These are phyloP conservation scores for Listrodromus nycthemerus DNA, from an alignment of 2,888 invertebrate genomes.

Conservation along the genomic window DNA sequence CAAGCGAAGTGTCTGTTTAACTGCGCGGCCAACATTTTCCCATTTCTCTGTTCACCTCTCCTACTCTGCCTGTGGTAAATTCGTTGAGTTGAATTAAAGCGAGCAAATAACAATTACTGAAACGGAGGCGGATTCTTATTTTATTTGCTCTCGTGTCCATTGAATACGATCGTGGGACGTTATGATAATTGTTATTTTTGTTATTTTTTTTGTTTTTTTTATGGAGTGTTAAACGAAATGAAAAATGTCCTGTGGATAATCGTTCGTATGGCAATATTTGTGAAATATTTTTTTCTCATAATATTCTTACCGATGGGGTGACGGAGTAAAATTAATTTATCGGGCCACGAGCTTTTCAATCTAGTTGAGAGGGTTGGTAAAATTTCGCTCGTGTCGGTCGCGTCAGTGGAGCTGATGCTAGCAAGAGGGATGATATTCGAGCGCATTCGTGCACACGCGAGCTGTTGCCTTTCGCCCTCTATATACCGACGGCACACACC, in stretches of 20 bases:
- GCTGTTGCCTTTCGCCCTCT: constrained; percentile 33
- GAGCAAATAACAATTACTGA: constrained; percentile 25
- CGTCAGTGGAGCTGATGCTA: neutral
- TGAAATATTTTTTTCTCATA: neutral
- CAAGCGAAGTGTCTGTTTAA: constrained; percentile 30
- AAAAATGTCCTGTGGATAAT: neutral
- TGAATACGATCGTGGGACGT: neutral
- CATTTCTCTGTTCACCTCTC: neutral
- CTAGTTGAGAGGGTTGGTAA: constrained; percentile 23
- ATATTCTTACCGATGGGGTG: neutral
- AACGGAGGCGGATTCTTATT: neutral
- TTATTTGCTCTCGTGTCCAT: neutral
- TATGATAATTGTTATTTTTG: neutral
- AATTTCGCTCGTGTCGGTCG: constrained; percentile 40
- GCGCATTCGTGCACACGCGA: constrained; percentile 38
- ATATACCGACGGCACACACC: constrained; percentile 22
- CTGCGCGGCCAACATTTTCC: constrained; percentile 2
- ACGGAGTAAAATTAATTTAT: constrained; percentile 20
- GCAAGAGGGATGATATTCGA: constrained; percentile 18
- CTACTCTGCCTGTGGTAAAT: neutral
- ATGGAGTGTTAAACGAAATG: neutral
- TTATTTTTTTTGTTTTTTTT: no score
- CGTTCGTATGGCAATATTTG: constrained; percentile 1
- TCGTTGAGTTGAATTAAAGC: neutral
- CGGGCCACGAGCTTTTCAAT: constrained; percentile 11